These are phyloP conservation scores for Pocillopora meandrina DNA, from an alignment of 92 coral and sea anemone species.

Conservation along the genomic window DNA sequence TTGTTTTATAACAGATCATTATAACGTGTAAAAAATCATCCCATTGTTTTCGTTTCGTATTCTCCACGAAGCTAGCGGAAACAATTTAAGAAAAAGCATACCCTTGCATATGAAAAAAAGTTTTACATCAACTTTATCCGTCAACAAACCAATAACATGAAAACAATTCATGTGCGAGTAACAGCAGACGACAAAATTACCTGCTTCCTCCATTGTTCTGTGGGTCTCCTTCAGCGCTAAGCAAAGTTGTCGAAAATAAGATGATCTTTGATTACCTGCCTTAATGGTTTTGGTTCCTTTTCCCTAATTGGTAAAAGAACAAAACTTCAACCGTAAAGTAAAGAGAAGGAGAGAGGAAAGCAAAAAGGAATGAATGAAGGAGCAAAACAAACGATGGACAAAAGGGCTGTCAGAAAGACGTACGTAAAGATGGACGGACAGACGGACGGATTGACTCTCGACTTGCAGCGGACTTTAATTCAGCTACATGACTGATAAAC, in stretches of 20 bases:
- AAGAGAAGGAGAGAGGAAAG: too few relatives aligned
- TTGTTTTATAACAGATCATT: too few relatives aligned
- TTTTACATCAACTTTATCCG: too few relatives aligned
- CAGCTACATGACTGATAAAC: too few relatives aligned
- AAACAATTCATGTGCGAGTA: neutral
- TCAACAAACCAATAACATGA: too few relatives aligned
- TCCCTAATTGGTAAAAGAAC: neutral
- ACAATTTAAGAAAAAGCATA: too few relatives aligned
- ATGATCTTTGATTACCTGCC: neutral
- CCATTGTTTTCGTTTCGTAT: too few relatives aligned
- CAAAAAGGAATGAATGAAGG: neutral
- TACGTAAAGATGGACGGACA: neutral
- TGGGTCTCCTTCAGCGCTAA: conserved; percentile 28
- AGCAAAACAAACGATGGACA: neutral
- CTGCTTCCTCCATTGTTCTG: conserved; percentile 42
- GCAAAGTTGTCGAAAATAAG: conserved; percentile 17
- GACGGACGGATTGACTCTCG: neutral
- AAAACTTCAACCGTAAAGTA: too few relatives aligned
- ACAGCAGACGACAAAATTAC: conserved; percentile 13
- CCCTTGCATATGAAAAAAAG: too few relatives aligned
- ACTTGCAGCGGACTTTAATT: too few relatives aligned
- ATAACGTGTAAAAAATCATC: too few relatives aligned
- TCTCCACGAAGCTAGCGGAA: too few relatives aligned
- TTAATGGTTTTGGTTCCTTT: neutral
- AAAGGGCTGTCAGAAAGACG: neutral